Base-by-base conservation (phyloP, 2,888 invertebrate genomes). In the Lomographa bimaculata region DNA sequence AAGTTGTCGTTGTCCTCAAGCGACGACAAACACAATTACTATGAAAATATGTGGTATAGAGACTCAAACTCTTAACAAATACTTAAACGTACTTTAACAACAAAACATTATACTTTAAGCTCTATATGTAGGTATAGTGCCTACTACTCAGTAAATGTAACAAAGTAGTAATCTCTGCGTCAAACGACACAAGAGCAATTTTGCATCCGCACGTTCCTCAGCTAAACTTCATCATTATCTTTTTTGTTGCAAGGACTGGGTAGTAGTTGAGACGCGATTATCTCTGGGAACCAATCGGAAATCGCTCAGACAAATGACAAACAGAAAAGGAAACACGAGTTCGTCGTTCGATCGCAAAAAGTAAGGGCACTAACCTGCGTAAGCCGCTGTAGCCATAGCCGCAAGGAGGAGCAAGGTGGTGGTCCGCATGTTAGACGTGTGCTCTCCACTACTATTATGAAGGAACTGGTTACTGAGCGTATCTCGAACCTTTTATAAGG, bases 331-430 rank as follows among this genome's bases (percentile, higher is more conserved):
- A 57, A 68, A 70, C 61, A 14, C 51, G 53, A 65, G 58, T 48
- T 41, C 47, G 20, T 19, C 16, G 35, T 23, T 43, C 56, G 57
- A 55, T 62, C 59, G 70, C 69, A 82, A 84, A 83, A 83, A 83
- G 65, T 46, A 57, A 64, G 84, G 81, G 77, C 86, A 89, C 89
- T 87, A 83, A 89, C 89, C 89, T 87, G 85, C 85, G 41, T 78
- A 63, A 41, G 77, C 79, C 59, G 80, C 74, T 56, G 81, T 71
- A 61, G 78, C 63, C 56, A 81, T 57, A 46, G 77, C 78, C 48
- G 71, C 71, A 36, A 87, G 67, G 51, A 84, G 54, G 60, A 85
- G 58, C 43, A 89, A 50, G 52, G 74, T 79, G 40, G 71, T 51
- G 49, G 65, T 62, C 52, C 80, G 71, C 87, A 87, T 89, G 56